Percentiles rank a stretch among this genome's conserved stretches.
Conservation (phyloP, 2,797 vertebrate genomes). For the Mus caroli region DNA sequence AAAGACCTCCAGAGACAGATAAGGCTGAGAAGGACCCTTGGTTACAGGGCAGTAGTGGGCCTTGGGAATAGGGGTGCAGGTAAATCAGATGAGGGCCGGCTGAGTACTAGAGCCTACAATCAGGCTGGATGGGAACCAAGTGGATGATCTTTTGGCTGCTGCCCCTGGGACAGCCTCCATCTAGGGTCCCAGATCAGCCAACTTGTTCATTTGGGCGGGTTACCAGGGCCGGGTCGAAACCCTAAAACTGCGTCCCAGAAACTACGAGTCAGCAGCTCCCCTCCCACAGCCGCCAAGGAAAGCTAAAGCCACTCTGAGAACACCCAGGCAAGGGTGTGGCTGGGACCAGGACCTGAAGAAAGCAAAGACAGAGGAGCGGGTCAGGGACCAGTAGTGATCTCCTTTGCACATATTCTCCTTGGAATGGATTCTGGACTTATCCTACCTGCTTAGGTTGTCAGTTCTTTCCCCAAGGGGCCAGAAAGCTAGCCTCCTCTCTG, state of each 20-base stretch:
- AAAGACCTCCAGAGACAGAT: neutral
- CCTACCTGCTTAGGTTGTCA: no score
- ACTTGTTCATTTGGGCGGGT: neutral
- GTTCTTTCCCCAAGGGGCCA: no score
- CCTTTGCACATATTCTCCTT: neutral
- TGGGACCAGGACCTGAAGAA: neutral
- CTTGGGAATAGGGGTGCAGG: no score
- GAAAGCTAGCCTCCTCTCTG: neutral
- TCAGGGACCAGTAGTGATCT: neutral
- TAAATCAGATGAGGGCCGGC: no score
- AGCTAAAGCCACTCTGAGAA: neutral
- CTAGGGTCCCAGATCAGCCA: neutral
- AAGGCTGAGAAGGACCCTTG: no score
- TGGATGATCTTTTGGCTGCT: neutral
- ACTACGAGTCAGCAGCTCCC: conserved; percentile 17
- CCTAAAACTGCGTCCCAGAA: conserved; percentile 52
- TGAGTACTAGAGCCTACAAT: fast-evolving
- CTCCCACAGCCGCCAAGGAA: neutral
- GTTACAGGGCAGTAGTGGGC: fast-evolving
- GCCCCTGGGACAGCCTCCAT: neutral
- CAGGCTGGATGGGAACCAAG: neutral
- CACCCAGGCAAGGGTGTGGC: neutral
- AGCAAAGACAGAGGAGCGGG: neutral
- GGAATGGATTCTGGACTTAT: neutral
- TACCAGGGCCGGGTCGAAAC: conserved; percentile 58